Conservation (phyloP, 2,888 invertebrate species). For the Automeris io region DNA sequence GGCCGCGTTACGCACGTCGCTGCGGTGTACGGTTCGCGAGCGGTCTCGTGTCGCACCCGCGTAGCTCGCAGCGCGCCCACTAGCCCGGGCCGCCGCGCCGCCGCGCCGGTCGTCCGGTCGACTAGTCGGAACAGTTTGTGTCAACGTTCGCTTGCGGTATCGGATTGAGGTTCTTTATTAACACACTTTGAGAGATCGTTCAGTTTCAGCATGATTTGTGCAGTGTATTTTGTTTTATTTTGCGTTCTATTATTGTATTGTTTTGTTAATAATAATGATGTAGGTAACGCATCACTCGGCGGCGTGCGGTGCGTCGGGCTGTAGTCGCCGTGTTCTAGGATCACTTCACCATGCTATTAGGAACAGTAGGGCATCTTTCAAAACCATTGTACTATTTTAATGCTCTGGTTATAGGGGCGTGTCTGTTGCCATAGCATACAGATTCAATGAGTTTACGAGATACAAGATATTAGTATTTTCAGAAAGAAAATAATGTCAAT, state of each 20-base stretch:
- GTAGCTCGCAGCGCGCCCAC: no score
- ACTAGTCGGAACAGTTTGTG: no score
- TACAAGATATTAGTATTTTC: no score
- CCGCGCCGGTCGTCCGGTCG: no score
- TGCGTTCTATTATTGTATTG: slow-evolving; percentile 24
- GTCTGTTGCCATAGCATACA: no score
- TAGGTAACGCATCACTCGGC: background rate
- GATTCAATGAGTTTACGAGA: no score
- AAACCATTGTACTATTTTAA: background rate
- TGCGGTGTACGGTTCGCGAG: no score
- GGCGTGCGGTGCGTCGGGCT: background rate
- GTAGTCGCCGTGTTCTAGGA: background rate
- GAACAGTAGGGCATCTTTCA: slow-evolving; percentile 1
- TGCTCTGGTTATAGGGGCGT: no score
- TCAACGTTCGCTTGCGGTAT: slow-evolving; percentile 31
- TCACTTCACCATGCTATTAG: background rate
- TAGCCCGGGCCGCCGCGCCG: no score
- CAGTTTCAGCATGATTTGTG: slow-evolving; percentile 48
- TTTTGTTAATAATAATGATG: background rate
- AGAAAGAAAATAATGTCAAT: no score
- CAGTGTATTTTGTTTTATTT: slow-evolving; percentile 33
- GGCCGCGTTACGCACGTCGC: no score
- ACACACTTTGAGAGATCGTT: slow-evolving; percentile 38
- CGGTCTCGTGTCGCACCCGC: no score
- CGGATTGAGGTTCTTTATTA: slow-evolving; percentile 35